These are phyloP conservation scores for Folsomia candida DNA, from an alignment of 2,888 invertebrate genomes.

Conservation along the genomic window DNA sequence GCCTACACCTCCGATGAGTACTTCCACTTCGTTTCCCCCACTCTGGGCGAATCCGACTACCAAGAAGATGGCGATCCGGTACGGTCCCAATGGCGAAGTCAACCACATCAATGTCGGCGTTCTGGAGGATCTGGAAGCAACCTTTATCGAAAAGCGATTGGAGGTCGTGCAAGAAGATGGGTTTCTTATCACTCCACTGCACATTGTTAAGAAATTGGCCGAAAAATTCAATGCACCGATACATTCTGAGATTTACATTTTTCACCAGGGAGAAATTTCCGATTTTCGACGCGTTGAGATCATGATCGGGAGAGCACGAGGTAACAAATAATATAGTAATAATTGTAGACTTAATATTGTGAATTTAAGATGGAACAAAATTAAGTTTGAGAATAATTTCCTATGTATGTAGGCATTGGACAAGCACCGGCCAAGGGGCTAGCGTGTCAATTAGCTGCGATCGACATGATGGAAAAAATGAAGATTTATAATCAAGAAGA, in stretches of 20 bases:
- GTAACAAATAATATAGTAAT: conserved; percentile 23
- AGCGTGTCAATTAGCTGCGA: conserved; percentile 40
- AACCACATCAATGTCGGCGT: no score
- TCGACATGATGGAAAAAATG: conserved; percentile 36
- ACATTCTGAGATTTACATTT: conserved; percentile 17
- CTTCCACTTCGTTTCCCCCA: no score
- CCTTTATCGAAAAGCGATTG: conserved; percentile 16
- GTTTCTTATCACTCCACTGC: conserved; percentile 31
- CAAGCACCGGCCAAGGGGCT: conserved; percentile 30
- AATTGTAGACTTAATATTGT: not conserved
- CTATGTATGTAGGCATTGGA: conserved; percentile 31
- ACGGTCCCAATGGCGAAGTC: no score
- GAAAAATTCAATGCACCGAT: conserved; percentile 12
- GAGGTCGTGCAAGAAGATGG: conserved; percentile 24
- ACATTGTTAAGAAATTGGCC: conserved; percentile 31
- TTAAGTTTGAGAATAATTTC: not conserved
- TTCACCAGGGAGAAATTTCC: conserved; percentile 10
- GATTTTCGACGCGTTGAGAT: conserved; percentile 23
- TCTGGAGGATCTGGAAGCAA: conserved; percentile 18
- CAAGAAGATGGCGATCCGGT: no score
- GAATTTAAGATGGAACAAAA: not conserved
- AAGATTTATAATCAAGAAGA: conserved; percentile 8
- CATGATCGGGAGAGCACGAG: conserved; percentile 23
- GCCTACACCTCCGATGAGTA: no score
- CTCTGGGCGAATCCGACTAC: no score